Evolutionary conservation across 2,888 invertebrate genomes (phyloP).

Genomic region (Galeruca laticollis): DNA sequence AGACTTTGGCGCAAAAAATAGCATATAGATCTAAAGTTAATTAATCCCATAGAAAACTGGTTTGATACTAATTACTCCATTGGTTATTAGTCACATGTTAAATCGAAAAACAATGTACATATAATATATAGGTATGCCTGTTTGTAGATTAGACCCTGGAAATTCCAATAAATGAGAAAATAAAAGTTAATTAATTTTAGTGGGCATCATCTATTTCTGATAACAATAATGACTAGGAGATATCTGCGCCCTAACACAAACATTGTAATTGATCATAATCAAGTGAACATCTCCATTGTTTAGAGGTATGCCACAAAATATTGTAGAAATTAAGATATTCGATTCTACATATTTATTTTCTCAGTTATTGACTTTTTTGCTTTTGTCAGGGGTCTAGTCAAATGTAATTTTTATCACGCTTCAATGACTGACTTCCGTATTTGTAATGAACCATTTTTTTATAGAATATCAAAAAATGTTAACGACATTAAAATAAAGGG

Average conservation of each 20-base stretch:
- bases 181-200: not conserved
- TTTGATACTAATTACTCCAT: constrained; percentile 1
- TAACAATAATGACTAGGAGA: not conserved
- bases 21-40: not conserved
- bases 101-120: not conserved
- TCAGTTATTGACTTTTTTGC: not conserved
- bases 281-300: too few species aligned
- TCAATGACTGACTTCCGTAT: not conserved
- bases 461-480: not conserved
- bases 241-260: not conserved
- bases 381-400: not conserved
- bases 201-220: not conserved
- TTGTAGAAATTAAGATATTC: too few species aligned
- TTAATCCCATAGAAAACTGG: constrained; percentile 10
- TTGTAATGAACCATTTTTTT: not conserved
- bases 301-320: too few species aligned
- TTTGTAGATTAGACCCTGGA: constrained; percentile 3
- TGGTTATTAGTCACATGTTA: not conserved
- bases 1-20: constrained; percentile 2
- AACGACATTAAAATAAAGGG: not conserved
- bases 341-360: too few species aligned
- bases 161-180: not conserved
- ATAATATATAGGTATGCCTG: constrained; percentile 5
- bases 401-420: not conserved
- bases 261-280: too few species aligned